A percentile compares a stretch with the other conserved stretches of the same genome.
Evolutionary conservation across 2,888 invertebrate species (phyloP).

Genomic region (Oithona nana): DNA sequence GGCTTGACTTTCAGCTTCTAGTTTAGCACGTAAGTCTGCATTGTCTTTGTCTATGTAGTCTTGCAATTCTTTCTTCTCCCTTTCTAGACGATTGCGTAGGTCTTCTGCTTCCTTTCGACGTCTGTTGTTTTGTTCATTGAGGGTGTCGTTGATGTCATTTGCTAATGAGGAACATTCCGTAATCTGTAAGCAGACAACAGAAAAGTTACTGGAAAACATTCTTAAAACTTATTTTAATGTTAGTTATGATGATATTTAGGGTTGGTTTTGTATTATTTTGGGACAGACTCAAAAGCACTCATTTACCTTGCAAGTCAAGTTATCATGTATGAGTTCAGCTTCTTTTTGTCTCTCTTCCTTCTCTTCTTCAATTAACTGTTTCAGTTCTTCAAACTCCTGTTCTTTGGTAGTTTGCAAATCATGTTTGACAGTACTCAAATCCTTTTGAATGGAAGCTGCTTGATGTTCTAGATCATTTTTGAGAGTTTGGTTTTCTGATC

Average conservation of each 20-base stretch:
- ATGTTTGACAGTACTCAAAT: neutral
- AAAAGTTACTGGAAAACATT: too few species aligned
- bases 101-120: neutral
- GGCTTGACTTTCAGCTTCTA: neutral
- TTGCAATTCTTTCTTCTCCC: constrained; percentile 5
- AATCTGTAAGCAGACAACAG: too few species aligned
- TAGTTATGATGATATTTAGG: too few species aligned
- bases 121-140: neutral
- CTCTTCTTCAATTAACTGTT: neutral
- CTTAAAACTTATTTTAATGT: too few species aligned
- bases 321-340: neutral
- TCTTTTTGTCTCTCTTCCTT: neutral
- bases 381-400: neutral
- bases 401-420: neutral
- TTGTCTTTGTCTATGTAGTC: constrained; percentile 10
- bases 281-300: too few species aligned
- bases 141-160: neutral
- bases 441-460: neutral
- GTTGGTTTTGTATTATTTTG: too few species aligned
- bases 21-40: neutral
- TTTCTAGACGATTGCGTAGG: neutral
- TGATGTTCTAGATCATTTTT: neutral
- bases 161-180: neutral
- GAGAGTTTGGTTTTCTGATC: neutral
- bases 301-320: neutral